These are phyloP conservation scores for Nyctalus aviator DNA, from an alignment of 2,797 vertebrate species.

Conservation along the genomic window DNA sequence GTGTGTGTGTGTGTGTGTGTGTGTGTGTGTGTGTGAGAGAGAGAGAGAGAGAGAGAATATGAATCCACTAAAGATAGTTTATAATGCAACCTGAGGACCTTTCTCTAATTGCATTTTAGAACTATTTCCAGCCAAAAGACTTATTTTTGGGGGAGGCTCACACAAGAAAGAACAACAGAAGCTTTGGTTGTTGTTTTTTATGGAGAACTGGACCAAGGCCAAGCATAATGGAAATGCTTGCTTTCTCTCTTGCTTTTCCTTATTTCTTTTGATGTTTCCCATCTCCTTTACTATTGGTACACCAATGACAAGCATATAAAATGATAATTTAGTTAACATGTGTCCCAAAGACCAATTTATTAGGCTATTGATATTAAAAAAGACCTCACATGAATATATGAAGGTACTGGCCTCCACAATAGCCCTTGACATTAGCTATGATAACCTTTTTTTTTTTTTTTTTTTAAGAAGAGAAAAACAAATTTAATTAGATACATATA, in stretches of 20 bases:
- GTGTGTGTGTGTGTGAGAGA: no score
- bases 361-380: slow-evolving; percentile 7
- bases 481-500: background rate
- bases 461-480: background rate
- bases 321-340: slow-evolving; percentile 18
- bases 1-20: no score
- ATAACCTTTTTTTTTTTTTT: background rate
- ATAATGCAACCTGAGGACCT: background rate
- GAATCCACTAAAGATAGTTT: background rate
- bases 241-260: slow-evolving; percentile 10
- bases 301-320: background rate
- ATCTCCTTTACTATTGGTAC: background rate
- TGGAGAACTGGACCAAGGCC: background rate
- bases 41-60: background rate
- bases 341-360: slow-evolving; percentile 24
- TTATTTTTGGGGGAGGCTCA: background rate
- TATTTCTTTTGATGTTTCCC: slow-evolving; percentile 7
- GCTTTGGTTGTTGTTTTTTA: no score
- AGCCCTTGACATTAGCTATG: background rate
- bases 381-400: background rate
- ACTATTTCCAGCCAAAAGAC: slow-evolving; percentile 16
- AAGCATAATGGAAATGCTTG: background rate
- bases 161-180: background rate
- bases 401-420: background rate
- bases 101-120: background rate